Evolutionary conservation across 1,140 invertebrate species (phyloP).

Genomic region (Bathynomus jamesi): DNA sequence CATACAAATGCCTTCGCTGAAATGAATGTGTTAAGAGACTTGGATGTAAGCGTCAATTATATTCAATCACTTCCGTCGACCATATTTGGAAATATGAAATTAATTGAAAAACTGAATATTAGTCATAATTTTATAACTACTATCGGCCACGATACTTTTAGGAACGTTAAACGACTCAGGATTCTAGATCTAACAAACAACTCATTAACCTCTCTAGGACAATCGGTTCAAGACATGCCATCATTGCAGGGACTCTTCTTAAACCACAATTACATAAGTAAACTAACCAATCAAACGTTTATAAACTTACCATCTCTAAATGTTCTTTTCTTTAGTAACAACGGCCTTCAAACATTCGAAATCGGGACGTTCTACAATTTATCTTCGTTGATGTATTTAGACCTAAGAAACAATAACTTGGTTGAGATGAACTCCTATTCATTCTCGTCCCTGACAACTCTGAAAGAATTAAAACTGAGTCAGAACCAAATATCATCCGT

Average conservation of each 20-base stretch:
- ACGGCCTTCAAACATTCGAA: slow-evolving; percentile 61
- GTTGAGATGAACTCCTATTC: slow-evolving; percentile 25
- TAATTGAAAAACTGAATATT: slow-evolving; percentile 19
- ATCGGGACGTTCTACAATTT: slow-evolving; percentile 60
- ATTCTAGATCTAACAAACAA: slow-evolving; percentile 38
- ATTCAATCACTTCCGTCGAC: slow-evolving; percentile 35
- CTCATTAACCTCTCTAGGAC: slow-evolving; percentile 30
- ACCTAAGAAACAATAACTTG: slow-evolving; percentile 55
- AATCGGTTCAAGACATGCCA: slow-evolving; percentile 49
- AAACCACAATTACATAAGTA: slow-evolving; percentile 52
- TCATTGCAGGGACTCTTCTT: slow-evolving; percentile 64
- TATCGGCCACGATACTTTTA: slow-evolving; percentile 16
- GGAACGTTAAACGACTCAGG: slow-evolving; percentile 21
- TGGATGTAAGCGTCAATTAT: slow-evolving; percentile 64
- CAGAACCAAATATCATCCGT: slow-evolving; percentile 54
- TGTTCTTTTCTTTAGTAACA: slow-evolving; percentile 43
- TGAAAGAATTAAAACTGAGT: slow-evolving; percentile 21
- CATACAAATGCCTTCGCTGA: slow-evolving; percentile 40
- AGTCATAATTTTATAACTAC: slow-evolving; percentile 26
- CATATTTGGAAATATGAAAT: slow-evolving; percentile 13
- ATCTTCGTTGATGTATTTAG: slow-evolving; percentile 50
- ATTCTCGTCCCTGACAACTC: slow-evolving; percentile 8
- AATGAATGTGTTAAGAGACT: slow-evolving; percentile 58
- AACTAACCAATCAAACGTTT: slow-evolving; percentile 21
- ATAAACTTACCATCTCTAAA: slow-evolving; percentile 22